A percentile compares a stretch with the other conserved stretches of the same genome.
Conservation (phyloP, 2,888 invertebrate genomes). For the Pammene aurita region DNA sequence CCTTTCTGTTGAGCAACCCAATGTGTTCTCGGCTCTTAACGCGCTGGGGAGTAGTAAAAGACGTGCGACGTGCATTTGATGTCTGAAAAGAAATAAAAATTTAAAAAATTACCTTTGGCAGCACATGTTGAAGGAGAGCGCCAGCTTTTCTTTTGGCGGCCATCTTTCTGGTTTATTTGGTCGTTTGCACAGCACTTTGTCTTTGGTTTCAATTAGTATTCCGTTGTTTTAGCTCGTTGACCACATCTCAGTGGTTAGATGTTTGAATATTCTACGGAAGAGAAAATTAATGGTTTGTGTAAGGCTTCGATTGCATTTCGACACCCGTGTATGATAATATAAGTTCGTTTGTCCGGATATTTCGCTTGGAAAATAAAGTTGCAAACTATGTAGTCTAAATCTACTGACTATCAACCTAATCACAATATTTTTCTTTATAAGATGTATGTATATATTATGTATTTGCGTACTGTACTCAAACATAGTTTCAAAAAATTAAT, state of each 20-base stretch:
- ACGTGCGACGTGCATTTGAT: conserved; percentile 45
- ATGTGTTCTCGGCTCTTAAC: conserved; percentile 20
- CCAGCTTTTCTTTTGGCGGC: conserved; percentile 90
- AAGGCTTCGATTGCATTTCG: conserved; percentile 31
- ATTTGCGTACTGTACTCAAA: no score
- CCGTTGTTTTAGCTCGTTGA: conserved; percentile 61
- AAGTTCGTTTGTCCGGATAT: not conserved
- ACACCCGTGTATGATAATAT: not conserved
- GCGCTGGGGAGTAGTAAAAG: conserved; percentile 34
- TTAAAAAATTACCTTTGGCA: conserved; percentile 77
- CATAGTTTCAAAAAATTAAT: no score
- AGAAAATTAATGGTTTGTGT: not conserved
- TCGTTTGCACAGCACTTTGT: conserved; percentile 69
- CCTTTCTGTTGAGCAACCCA: not conserved
- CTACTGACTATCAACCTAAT: not conserved
- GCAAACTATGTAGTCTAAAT: not conserved
- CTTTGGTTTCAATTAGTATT: conserved; percentile 64
- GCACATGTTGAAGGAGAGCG: conserved; percentile 87
- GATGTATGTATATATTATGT: no score
- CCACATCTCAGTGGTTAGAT: conserved; percentile 60
- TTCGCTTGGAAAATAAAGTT: conserved; percentile 21
- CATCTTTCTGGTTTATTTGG: conserved; percentile 79
- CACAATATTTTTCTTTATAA: no score
- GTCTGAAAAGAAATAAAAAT: conserved; percentile 57
- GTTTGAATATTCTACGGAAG: conserved; percentile 27